phyloP scores from a whole-genome alignment of 2,888 invertebrate genomes.

The Cremastinae sp. region DNA sequence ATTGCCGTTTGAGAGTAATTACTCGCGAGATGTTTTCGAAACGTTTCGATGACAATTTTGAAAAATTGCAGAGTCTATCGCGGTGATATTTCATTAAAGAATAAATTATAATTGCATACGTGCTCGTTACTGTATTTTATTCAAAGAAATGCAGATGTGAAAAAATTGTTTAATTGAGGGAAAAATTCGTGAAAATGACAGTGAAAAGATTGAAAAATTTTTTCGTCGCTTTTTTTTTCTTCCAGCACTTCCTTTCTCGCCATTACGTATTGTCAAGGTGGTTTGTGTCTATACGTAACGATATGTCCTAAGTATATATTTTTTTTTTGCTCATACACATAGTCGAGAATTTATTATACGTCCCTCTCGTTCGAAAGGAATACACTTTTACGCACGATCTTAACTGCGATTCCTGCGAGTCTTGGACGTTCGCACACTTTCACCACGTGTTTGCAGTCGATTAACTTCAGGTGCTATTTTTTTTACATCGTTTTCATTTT shows the following conservation, averaged over 20 bases:
- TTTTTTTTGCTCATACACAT: constrained; percentile 4
- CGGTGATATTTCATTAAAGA: too few relatives aligned
- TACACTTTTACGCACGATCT: constrained; percentile 36
- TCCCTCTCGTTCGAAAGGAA: too few relatives aligned
- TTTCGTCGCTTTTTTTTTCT: constrained; percentile 39
- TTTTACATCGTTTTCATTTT: neutral
- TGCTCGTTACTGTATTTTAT: too few relatives aligned
- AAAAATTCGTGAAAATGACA: constrained; percentile 2
- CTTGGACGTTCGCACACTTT: constrained; percentile 74
- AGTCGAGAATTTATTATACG: neutral
- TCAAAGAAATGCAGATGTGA: too few relatives aligned
- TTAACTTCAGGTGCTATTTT: constrained; percentile 47
- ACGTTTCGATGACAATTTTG: too few relatives aligned
- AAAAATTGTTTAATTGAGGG: too few relatives aligned
- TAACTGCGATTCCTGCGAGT: constrained; percentile 62
- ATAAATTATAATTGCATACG: too few relatives aligned
- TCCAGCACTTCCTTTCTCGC: constrained; percentile 70
- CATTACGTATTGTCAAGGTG: constrained; percentile 63
- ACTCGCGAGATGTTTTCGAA: too few relatives aligned
- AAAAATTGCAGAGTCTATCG: too few relatives aligned
- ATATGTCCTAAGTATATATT: constrained; percentile 24
- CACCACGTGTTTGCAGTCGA: constrained; percentile 68
- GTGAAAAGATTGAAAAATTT: constrained; percentile 2
- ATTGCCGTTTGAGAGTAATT: constrained; percentile 33
- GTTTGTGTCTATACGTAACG: constrained; percentile 18